Conservation (phyloP, 2,888 invertebrate species). For the Onchidella celtica region DNA sequence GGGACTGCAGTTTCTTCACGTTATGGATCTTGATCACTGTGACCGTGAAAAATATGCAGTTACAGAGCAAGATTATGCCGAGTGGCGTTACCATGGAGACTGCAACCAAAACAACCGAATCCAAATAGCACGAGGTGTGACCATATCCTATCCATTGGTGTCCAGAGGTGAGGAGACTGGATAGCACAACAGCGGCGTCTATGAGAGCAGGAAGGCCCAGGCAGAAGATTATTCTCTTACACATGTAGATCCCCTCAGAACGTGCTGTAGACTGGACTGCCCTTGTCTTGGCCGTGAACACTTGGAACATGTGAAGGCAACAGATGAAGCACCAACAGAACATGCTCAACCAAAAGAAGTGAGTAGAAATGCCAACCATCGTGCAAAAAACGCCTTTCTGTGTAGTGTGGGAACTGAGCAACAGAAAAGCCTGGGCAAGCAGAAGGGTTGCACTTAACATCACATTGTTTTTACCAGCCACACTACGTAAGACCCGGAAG, state of each 20-base stretch:
- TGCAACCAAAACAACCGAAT: neutral
- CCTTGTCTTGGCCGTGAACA: slow-evolving; percentile 27
- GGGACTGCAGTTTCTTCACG: neutral
- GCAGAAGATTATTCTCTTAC: neutral
- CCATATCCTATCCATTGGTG: slow-evolving; percentile 12
- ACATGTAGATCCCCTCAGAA: neutral
- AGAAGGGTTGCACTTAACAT: slow-evolving; percentile 12
- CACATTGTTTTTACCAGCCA: slow-evolving; percentile 35
- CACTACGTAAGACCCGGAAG: slow-evolving; percentile 18
- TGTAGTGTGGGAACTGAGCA: neutral
- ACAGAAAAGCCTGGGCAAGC: slow-evolving; percentile 14
- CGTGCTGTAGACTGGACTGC: neutral
- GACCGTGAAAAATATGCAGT: slow-evolving; percentile 7
- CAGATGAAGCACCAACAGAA: slow-evolving; percentile 32
- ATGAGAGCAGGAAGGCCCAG: neutral
- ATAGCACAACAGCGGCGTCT: neutral
- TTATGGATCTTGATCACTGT: neutral
- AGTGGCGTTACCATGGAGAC: neutral
- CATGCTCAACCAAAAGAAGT: slow-evolving; percentile 27
- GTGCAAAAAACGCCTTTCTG: neutral
- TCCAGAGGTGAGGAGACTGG: neutral
- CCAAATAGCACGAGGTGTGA: neutral
- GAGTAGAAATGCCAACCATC: neutral
- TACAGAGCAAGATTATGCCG: neutral
- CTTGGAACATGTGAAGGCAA: slow-evolving; percentile 24